These are phyloP conservation scores for Sarcophaga subvicina DNA, from an alignment of 2,888 invertebrate genomes.

Conservation along the genomic window DNA sequence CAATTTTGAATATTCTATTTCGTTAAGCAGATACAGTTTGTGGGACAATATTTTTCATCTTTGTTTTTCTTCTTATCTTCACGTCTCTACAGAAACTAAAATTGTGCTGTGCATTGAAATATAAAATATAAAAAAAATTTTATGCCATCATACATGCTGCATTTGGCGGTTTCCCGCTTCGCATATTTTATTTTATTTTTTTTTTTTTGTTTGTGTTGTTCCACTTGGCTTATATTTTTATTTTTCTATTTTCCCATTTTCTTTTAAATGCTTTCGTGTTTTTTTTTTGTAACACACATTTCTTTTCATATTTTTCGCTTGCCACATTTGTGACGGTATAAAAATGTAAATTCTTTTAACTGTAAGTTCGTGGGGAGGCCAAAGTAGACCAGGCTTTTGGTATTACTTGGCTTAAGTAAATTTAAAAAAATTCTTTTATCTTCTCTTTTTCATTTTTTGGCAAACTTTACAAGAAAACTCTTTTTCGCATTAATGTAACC, in stretches of 20 bases:
- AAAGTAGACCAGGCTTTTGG: background rate
- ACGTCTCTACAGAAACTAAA: slow-evolving; percentile 5
- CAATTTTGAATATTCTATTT: slow-evolving; percentile 4
- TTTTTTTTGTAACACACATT: background rate
- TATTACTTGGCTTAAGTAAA: background rate
- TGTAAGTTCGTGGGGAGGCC: background rate
- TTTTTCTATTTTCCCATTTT: slow-evolving; percentile 19
- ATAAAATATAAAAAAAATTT: slow-evolving; percentile 13
- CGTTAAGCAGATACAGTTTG: background rate
- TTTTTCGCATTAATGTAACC: no score
- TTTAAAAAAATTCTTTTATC: background rate
- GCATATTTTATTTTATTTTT: background rate
- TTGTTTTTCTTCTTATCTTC: slow-evolving; percentile 26
- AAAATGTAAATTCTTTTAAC: slow-evolving; percentile 35
- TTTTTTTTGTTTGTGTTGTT: slow-evolving; percentile 29
- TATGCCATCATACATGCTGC: slow-evolving; percentile 21
- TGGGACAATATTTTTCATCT: background rate
- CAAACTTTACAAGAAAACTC: no score
- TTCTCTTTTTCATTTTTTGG: background rate
- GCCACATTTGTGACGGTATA: background rate
- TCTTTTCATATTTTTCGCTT: background rate
- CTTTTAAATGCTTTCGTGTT: background rate
- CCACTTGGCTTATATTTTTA: background rate
- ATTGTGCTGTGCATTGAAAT: slow-evolving; percentile 37
- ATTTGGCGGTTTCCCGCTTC: slow-evolving; percentile 42